Conservation (phyloP, 1,140 invertebrate species). For the Littorina saxatilis region DNA sequence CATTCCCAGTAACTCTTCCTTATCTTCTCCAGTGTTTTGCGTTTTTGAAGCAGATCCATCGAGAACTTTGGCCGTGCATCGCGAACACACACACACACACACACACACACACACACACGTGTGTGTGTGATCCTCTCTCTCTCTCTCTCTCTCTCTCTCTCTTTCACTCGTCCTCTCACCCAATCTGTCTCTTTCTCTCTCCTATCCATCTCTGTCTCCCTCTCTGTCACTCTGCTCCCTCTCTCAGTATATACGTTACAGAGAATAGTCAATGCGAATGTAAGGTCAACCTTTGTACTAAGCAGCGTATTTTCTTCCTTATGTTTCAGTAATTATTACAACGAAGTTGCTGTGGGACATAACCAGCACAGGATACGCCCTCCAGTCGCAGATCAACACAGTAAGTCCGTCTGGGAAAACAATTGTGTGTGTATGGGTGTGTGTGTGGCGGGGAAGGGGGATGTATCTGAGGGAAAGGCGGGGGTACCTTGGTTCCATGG, state of each 20-base stretch:
- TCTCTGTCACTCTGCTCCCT: neutral
- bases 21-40: too few species aligned
- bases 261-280: too few species aligned
- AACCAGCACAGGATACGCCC: constrained; percentile 65
- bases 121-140: neutral
- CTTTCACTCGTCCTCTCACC: neutral
- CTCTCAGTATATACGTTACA: too few species aligned
- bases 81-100: too few species aligned
- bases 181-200: neutral
- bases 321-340: constrained; percentile 62
- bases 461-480: too few species aligned
- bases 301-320: too few species aligned
- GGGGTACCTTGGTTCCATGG: too few species aligned
- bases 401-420: constrained; percentile 50
- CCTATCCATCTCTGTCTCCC: neutral
- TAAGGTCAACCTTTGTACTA: too few species aligned
- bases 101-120: neutral
- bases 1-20: too few species aligned
- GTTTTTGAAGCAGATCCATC: too few species aligned
- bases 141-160: neutral
- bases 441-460: neutral
- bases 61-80: too few species aligned
- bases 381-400: constrained; percentile 63
- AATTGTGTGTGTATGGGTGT: neutral
- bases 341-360: constrained; percentile 63